Conservation (phyloP, 2,797 vertebrate species). For the Varecia variegata region DNA sequence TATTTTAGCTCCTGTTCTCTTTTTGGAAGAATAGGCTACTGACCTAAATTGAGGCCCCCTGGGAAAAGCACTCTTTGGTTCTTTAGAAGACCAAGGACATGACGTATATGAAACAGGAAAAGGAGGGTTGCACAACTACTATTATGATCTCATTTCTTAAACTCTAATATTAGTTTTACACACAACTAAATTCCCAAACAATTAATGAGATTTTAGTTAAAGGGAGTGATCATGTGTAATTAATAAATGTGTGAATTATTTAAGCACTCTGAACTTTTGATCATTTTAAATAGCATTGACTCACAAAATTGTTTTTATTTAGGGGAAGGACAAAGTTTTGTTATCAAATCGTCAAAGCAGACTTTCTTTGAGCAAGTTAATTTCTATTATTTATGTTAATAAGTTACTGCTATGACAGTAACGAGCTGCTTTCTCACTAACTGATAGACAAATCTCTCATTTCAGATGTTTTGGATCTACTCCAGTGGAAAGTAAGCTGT, state of each 20-base stretch:
- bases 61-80: neutral
- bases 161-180: constrained; percentile 64
- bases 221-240: constrained; percentile 39
- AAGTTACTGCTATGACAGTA: neutral
- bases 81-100: neutral
- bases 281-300: neutral
- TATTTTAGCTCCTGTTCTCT: constrained; percentile 37
- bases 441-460: neutral
- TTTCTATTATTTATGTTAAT: neutral
- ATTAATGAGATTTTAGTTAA: constrained; percentile 68
- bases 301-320: neutral
- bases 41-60: constrained; percentile 44
- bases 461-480: neutral
- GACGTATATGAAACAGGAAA: neutral
- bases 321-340: neutral
- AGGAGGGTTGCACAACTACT: neutral
- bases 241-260: constrained; percentile 63
- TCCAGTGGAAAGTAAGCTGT: neutral
- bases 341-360: neutral
- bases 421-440: neutral
- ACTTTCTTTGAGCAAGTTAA: neutral
- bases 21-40: constrained; percentile 53
- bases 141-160: constrained; percentile 22
- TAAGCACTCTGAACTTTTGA: constrained; percentile 27
- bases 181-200: constrained; percentile 63